A percentile compares a stretch with the other conserved stretches of the same genome.
phyloP scores from a whole-genome alignment of 2,113 vertebrate genomes.

The Glaucomys volans region DNA sequence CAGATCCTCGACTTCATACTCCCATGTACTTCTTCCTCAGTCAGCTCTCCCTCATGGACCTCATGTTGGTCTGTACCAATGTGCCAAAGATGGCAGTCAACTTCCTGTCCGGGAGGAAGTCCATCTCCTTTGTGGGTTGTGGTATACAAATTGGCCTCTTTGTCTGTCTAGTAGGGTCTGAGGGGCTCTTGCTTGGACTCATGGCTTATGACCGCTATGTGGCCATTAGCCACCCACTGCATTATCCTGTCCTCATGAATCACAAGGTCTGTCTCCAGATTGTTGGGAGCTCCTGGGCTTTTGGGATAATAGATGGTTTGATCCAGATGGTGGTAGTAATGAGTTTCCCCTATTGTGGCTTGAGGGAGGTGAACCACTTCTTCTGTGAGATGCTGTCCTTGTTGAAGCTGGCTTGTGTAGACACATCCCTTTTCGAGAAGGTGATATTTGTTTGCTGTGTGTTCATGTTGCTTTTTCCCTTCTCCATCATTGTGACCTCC shows the following conservation, averaged over 20 bases:
- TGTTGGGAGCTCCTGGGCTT: constrained; percentile 60
- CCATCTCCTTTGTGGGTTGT: constrained; percentile 73
- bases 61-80: constrained; percentile 68
- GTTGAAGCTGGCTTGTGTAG: constrained; percentile 71
- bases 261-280: constrained; percentile 63
- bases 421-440: constrained; percentile 69
- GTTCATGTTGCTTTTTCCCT: constrained; percentile 65
- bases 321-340: constrained; percentile 66
- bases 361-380: constrained; percentile 66
- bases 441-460: constrained; percentile 49
- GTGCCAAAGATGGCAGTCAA: constrained; percentile 70
- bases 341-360: constrained; percentile 72
- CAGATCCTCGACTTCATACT: constrained; percentile 55
- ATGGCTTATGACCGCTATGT: constrained; percentile 76
- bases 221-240: constrained; percentile 74
- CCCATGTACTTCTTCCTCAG: constrained; percentile 80
- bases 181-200: constrained; percentile 76
- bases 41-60: constrained; percentile 78
- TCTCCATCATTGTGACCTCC: constrained; percentile 69
- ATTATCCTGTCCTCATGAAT: constrained; percentile 74
- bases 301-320: constrained; percentile 65
- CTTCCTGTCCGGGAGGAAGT: constrained; percentile 71
- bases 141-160: constrained; percentile 66
- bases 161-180: constrained; percentile 65
- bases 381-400: constrained; percentile 71